Evolutionary conservation across 2,888 invertebrate species (phyloP).

Genomic region (Drosophila subsilvestris): DNA sequence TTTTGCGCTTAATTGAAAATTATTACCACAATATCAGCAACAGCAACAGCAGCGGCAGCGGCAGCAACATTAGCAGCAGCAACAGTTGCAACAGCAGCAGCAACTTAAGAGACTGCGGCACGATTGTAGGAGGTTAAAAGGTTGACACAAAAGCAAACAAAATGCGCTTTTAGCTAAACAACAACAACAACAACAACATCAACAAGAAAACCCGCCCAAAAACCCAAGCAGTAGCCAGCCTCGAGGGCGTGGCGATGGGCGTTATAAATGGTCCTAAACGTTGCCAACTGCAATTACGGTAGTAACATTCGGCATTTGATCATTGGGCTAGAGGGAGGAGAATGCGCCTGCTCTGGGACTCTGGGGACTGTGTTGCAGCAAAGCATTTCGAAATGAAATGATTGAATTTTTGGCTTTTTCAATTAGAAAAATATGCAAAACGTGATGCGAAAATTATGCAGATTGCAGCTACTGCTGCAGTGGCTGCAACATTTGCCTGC

Average conservation of each 20-base stretch:
- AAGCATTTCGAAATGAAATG: conserved; percentile 48
- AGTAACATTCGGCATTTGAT: conserved; percentile 30
- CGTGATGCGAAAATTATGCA: conserved; percentile 54
- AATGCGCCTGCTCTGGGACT: too few relatives aligned
- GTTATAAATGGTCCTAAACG: conserved; percentile 47
- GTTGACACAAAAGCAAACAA: conserved; percentile 53
- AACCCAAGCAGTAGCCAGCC: not conserved
- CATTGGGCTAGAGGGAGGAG: not conserved
- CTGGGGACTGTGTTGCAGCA: conserved; percentile 3
- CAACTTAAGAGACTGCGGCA: conserved; percentile 10
- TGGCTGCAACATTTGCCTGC: conserved; percentile 7
- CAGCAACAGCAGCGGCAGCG: conserved; percentile 2
- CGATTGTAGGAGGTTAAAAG: conserved; percentile 53
- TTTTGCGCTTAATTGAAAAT: conserved; percentile 50
- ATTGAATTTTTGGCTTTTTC: conserved; percentile 45
- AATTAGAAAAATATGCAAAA: conserved; percentile 54
- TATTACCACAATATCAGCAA: conserved; percentile 39
- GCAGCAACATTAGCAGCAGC: conserved; percentile 10
- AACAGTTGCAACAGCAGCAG: conserved; percentile 12
- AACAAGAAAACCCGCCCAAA: conserved; percentile 9
- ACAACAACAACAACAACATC: conserved; percentile 1
- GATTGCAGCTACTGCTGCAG: conserved; percentile 42
- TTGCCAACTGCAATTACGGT: conserved; percentile 45
- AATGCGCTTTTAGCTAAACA: conserved; percentile 43
- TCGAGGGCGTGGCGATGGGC: conserved; percentile 45